A percentile compares a stretch with the other conserved stretches of the same genome.
Conservation (phyloP, 2,888 invertebrate species). For the Uloborus plumipes region DNA sequence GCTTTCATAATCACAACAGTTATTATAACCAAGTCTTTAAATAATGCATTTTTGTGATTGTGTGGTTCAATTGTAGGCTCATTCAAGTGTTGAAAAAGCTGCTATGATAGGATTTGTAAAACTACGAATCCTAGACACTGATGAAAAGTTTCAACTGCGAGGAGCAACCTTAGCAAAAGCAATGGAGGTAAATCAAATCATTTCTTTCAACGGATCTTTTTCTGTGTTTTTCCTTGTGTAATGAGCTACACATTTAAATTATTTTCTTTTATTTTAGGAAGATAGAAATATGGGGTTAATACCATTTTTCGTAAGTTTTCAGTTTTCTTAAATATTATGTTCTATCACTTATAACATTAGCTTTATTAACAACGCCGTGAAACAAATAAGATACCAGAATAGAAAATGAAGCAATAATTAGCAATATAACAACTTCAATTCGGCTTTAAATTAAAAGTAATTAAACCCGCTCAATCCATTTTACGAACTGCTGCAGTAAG, state of each 20-base stretch:
- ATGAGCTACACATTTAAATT: not conserved
- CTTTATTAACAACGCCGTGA: too few relatives aligned
- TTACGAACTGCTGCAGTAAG: too few relatives aligned
- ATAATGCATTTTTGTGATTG: too few relatives aligned
- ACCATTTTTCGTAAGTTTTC: constrained; percentile 88
- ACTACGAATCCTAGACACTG: constrained; percentile 88
- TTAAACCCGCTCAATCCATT: too few relatives aligned
- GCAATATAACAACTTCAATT: too few relatives aligned
- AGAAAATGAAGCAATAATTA: too few relatives aligned
- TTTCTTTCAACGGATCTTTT: not conserved
- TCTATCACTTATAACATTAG: too few relatives aligned
- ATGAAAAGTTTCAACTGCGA: constrained; percentile 84
- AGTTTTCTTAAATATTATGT: too few relatives aligned
- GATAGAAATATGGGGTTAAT: constrained; percentile 93
- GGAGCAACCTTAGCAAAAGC: constrained; percentile 85
- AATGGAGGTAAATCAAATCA: constrained; percentile 67
- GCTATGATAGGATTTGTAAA: constrained; percentile 95
- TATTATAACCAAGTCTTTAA: too few relatives aligned
- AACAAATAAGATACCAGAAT: too few relatives aligned
- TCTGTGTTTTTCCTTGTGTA: not conserved
- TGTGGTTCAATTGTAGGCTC: constrained; percentile 74
- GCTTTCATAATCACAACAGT: too few relatives aligned
- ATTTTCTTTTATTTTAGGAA: constrained; percentile 75
- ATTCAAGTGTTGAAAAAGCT: constrained; percentile 92
- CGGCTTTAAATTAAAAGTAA: too few relatives aligned